These are phyloP conservation scores for Epizoanthus rinbou DNA, from an alignment of 92 coral and sea anemone genomes.

Conservation along the genomic window DNA sequence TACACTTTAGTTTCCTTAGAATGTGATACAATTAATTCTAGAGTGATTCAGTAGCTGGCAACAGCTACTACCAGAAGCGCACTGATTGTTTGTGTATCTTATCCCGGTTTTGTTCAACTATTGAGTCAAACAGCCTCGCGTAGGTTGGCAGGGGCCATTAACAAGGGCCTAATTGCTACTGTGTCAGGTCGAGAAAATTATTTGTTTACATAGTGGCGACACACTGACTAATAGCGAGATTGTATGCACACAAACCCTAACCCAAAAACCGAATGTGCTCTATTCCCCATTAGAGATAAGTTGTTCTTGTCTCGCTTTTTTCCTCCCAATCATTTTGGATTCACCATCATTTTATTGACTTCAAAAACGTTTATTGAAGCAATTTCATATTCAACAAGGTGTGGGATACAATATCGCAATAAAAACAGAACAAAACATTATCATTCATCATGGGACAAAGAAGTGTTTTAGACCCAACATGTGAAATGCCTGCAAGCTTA, in stretches of 20 bases:
- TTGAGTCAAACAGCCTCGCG: conserved; percentile 30
- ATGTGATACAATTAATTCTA: conserved; percentile 41
- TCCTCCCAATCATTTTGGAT: not conserved
- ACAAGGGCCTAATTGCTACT: conserved; percentile 72
- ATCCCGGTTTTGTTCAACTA: conserved; percentile 46
- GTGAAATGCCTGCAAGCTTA: conserved; percentile 73
- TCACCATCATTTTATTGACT: conserved; percentile 35
- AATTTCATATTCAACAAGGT: conserved; percentile 59
- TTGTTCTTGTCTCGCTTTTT: not conserved
- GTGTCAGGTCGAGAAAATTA: conserved; percentile 60
- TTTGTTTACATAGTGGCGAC: conserved; percentile 80
- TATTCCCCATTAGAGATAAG: not conserved
- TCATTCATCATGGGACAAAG: conserved; percentile 56
- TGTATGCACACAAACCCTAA: conserved; percentile 40
- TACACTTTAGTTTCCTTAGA: conserved; percentile 16
- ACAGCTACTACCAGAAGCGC: conserved; percentile 51
- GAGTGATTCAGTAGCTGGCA: conserved; percentile 56
- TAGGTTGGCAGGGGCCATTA: conserved; percentile 53
- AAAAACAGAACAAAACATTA: conserved; percentile 43
- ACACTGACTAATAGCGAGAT: conserved; percentile 51
- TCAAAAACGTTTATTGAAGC: conserved; percentile 47
- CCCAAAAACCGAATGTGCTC: conserved; percentile 24
- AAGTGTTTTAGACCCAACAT: conserved; percentile 74
- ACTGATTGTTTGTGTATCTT: conserved; percentile 63
- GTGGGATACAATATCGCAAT: conserved; percentile 55